phyloP scores from a whole-genome alignment of 2,113 vertebrate species.

The Osmerus mordax region DNA sequence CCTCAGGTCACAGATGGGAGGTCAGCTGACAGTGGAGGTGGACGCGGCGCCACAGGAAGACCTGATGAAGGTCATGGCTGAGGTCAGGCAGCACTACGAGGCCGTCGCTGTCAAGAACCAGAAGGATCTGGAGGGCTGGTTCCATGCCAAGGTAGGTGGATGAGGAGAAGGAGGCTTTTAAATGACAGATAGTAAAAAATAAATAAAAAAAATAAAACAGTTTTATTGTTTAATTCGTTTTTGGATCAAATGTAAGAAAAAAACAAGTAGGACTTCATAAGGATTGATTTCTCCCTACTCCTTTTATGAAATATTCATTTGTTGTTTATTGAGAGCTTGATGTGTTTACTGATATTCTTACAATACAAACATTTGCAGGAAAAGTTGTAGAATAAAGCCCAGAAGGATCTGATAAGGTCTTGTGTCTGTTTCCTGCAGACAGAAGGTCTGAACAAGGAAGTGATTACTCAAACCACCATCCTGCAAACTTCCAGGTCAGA shows the following conservation, averaged over 20 bases:
- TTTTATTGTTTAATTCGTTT: background rate
- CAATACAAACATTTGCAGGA: too few species aligned
- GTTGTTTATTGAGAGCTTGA: too few species aligned
- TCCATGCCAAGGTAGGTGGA: constrained; percentile 50
- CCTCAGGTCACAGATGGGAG: constrained; percentile 48
- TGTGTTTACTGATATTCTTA: too few species aligned
- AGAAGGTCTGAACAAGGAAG: background rate
- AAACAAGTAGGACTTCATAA: too few species aligned
- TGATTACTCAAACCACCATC: background rate
- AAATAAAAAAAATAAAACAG: background rate
- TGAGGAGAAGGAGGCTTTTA: background rate
- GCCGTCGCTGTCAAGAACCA: constrained; percentile 65
- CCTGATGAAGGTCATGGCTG: constrained; percentile 45
- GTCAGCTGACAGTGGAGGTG: constrained; percentile 70
- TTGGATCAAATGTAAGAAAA: too few species aligned
- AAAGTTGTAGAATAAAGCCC: too few species aligned
- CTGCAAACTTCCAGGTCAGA: background rate
- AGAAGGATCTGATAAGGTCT: too few species aligned
- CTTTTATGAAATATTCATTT: too few species aligned
- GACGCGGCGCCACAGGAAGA: constrained; percentile 53
- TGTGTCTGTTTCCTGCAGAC: background rate
- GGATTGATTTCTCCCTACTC: too few species aligned
- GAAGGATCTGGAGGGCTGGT: constrained; percentile 70
- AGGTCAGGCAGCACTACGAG: constrained; percentile 76
- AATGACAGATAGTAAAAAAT: too few species aligned